Conservation (phyloP, 2,113 vertebrate species). For the Leucoraja erinaceus region DNA sequence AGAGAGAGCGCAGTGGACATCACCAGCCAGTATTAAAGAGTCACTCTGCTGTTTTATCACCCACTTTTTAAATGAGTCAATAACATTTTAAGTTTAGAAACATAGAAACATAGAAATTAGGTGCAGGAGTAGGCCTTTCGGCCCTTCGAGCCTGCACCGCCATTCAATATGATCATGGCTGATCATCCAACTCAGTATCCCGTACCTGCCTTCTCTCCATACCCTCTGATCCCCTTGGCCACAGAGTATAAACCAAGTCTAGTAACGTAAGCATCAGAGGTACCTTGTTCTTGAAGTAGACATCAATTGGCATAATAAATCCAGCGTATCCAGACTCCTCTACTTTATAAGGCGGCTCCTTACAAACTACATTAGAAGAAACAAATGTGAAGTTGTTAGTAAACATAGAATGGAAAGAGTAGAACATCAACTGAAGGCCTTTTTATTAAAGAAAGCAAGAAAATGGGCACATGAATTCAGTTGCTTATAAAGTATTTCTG, state of each 20-base stretch:
- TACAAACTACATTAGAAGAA: slow-evolving; percentile 75
- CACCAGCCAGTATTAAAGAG: not conserved
- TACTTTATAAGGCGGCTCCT: slow-evolving; percentile 97
- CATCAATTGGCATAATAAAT: slow-evolving; percentile 98
- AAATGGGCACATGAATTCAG: not conserved
- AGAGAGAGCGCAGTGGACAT: not conserved
- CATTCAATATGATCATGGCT: no score
- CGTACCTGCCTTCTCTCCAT: no score
- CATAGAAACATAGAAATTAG: no score
- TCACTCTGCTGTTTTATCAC: not conserved
- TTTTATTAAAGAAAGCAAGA: not conserved
- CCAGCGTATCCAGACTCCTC: slow-evolving; percentile 96
- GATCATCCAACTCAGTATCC: no score
- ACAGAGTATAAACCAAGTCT: no score
- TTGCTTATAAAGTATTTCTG: not conserved
- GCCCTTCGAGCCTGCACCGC: no score
- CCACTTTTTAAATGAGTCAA: not conserved
- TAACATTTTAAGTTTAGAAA: not conserved
- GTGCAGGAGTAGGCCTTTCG: no score
- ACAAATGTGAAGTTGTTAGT: not conserved
- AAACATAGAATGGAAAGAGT: not conserved
- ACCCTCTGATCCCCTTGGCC: no score
- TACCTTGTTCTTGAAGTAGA: slow-evolving; percentile 98
- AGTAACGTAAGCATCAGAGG: not conserved
- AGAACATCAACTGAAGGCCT: not conserved